These are phyloP conservation scores for Alentia gelatinosa DNA, from an alignment of 2,888 invertebrate genomes.

Conservation along the genomic window DNA sequence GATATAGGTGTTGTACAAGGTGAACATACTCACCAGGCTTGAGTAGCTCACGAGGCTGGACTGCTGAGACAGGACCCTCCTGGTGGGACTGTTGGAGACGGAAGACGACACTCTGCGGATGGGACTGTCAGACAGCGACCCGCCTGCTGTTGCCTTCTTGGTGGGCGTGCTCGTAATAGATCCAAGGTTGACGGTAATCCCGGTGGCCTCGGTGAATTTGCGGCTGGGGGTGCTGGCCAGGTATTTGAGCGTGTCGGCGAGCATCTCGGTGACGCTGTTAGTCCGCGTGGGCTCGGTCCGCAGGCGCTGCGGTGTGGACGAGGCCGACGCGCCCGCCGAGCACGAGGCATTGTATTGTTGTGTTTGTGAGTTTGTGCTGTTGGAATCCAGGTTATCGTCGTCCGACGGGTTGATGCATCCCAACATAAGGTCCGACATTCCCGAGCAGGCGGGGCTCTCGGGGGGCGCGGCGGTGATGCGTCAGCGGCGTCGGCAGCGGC, in stretches of 20 bases:
- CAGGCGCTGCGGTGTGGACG: conserved; percentile 38
- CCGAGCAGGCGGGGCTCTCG: conserved; percentile 15
- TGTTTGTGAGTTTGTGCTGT: not conserved
- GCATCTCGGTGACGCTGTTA: conserved; percentile 48
- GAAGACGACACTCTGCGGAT: conserved; percentile 15
- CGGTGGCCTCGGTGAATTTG: conserved; percentile 42
- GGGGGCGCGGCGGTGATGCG: not conserved
- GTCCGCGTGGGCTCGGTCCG: not conserved
- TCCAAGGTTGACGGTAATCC: conserved; percentile 41
- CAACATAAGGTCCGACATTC: conserved; percentile 33
- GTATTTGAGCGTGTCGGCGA: conserved; percentile 46
- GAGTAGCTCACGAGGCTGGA: conserved; percentile 45
- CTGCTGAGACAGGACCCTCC: conserved; percentile 31
- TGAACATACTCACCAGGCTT: not conserved
- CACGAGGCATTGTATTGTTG: conserved; percentile 14
- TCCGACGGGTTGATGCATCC: conserved; percentile 33
- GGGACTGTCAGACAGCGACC: not conserved
- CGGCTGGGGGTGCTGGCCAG: conserved; percentile 29
- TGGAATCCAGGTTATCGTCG: conserved; percentile 28
- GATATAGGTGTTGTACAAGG: too few relatives aligned
- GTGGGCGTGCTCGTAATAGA: conserved; percentile 22
- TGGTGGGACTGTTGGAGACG: conserved; percentile 30
- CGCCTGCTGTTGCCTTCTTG: not conserved
- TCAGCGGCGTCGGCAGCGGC: not conserved
- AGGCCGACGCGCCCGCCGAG: conserved; percentile 7